These are phyloP conservation scores for Staurois parvus DNA, from an alignment of 2,797 vertebrate species.

Conservation along the genomic window DNA sequence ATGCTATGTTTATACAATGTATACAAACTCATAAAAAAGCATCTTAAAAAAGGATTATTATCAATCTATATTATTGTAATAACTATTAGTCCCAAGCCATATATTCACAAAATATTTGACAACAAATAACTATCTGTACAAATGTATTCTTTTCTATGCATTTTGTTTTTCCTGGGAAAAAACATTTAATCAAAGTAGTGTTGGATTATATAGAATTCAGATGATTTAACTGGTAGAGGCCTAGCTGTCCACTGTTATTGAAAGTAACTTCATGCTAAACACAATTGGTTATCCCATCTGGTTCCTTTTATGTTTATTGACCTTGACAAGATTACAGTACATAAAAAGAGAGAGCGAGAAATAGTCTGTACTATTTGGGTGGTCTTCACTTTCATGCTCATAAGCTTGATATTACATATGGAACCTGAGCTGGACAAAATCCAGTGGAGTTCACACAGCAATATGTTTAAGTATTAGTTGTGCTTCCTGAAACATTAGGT, in stretches of 20 bases:
- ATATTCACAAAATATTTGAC: too few relatives aligned
- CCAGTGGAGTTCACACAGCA: neutral
- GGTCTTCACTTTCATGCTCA: neutral
- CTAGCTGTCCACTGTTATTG: neutral
- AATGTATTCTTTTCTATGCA: neutral
- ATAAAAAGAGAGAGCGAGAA: slow-evolving; percentile 1
- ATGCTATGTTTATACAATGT: too few relatives aligned
- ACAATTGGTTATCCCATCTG: neutral
- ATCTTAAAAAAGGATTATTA: too few relatives aligned
- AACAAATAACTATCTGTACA: neutral
- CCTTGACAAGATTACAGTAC: neutral
- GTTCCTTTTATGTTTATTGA: slow-evolving; percentile 23
- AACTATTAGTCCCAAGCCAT: too few relatives aligned
- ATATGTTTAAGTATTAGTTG: neutral
- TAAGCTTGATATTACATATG: neutral
- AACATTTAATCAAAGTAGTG: neutral
- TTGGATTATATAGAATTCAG: neutral
- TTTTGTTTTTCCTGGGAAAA: neutral
- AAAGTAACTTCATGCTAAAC: neutral
- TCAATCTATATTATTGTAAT: too few relatives aligned
- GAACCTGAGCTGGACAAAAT: neutral
- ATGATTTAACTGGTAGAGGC: neutral
- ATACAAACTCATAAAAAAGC: too few relatives aligned
- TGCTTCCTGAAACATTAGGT: neutral
- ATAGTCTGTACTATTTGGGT: slow-evolving; percentile 10